Evolutionary conservation across 2,888 invertebrate genomes (phyloP).

Genomic region (Philhelius pedissequus): DNA sequence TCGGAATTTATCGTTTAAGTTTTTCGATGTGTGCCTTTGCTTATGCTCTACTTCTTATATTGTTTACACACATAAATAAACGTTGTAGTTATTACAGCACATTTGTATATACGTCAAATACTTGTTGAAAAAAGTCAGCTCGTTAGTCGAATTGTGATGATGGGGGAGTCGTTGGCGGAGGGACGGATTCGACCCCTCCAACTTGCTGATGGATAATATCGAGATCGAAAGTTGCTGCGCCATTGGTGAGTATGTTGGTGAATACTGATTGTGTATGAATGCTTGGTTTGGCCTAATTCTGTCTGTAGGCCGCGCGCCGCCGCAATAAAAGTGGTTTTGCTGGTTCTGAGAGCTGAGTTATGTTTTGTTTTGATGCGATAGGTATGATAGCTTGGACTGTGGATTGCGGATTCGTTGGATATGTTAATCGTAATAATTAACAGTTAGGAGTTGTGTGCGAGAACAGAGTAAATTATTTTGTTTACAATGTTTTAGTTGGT

Average conservation of each 20-base stretch:
- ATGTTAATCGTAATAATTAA: neutral
- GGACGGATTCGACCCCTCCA: constrained; percentile 7
- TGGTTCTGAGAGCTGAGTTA: constrained; percentile 42
- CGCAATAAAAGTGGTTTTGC: constrained; percentile 43
- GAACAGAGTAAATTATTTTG: neutral
- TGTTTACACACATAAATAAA: constrained; percentile 21
- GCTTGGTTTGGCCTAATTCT: constrained; percentile 55
- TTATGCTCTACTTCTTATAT: neutral
- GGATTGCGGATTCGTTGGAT: neutral
- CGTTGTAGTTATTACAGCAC: constrained; percentile 35
- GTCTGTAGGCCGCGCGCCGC: constrained; percentile 41
- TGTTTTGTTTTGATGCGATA: constrained; percentile 48
- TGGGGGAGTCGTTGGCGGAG: too few species aligned
- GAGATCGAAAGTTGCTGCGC: constrained; percentile 64
- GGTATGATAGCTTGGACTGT: constrained; percentile 6
- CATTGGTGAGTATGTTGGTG: constrained; percentile 58
- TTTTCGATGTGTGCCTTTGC: constrained; percentile 1
- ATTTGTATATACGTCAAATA: constrained; percentile 30
- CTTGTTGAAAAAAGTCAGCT: constrained; percentile 13
- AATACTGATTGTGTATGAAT: constrained; percentile 48
- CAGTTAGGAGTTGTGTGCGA: neutral
- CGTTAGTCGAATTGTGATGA: neutral
- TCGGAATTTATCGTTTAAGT: constrained; percentile 14
- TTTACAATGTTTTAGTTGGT: neutral
- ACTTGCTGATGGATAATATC: constrained; percentile 28